Evolutionary conservation across 2,113 vertebrate genomes (phyloP), one percentile per base, ranked within the genome.

Genomic region (Meles meles): DNA sequence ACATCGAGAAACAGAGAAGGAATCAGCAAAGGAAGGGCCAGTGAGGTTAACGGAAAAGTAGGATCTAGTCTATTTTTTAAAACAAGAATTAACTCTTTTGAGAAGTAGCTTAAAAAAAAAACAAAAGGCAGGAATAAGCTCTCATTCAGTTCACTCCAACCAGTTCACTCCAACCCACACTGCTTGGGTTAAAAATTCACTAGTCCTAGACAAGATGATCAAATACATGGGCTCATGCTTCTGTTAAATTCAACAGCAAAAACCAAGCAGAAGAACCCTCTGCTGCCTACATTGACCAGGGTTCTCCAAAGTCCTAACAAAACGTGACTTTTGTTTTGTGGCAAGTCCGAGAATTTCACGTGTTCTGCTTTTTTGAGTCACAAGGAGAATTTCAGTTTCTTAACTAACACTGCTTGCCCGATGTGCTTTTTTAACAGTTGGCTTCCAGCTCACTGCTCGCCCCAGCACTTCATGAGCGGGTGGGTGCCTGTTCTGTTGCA

Each of bases 241-340:
- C n/a, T 93, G 61, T 80, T 76, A 42, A 95, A 65, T 47, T 88
- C 74, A 90, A 77, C 25, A 72, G 57, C 82, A 96, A 74, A 89
- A 39, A 18, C 2, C 10, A 47, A 95, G 23, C 31, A 42, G 69
- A 81, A 76, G 20, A 49, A 59, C 2, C 84, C n/a, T 79, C 44
- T 59, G 67, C 39, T 21, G 29, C n/a, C 52, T 90, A 11, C 47
- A 55, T 84, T 61, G 21, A 27, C 47, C 65, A 88, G 57, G 7
- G 47, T 88, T 81, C 74, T 80, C n/a, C 4, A 55, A 77, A 89
- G 63, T 42, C 65, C 34, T 27, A 21, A 63, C n/a, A 61, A 52
- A 61, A 47, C 0, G 0, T 59, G 47, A 2, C 17, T 92, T 80
- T 31, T 9, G 76, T 88, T 90, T 85, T 34, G 12, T 5, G 23